Conservation (phyloP, 1,140 invertebrate genomes). For the Pararge aegeria region DNA sequence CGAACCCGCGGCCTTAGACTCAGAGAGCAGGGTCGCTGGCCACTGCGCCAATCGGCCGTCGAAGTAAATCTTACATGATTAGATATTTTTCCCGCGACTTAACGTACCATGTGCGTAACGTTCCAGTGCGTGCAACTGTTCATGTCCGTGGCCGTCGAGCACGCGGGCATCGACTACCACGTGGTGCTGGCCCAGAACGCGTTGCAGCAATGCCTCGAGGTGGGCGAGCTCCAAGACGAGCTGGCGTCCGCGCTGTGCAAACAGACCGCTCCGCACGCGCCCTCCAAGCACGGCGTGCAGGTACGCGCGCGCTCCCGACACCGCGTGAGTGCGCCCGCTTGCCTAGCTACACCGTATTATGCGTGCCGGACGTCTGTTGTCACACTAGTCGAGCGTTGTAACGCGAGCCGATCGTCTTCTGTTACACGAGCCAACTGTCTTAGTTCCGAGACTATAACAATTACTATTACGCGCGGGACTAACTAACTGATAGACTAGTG, state of each 20-base stretch:
- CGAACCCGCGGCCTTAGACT: too few species aligned
- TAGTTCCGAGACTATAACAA: too few species aligned
- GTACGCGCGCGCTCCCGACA: conserved; percentile 72
- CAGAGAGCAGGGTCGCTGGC: too few species aligned
- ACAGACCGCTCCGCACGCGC: conserved; percentile 93
- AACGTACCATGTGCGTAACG: too few species aligned
- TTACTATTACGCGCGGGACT: too few species aligned
- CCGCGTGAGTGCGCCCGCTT: conserved; percentile 52
- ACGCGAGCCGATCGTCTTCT: neutral
- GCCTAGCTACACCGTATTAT: neutral
- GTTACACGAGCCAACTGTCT: neutral
- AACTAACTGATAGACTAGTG: too few species aligned
- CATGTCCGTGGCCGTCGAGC: conserved; percentile 95
- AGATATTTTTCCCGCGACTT: too few species aligned
- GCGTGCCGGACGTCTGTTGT: neutral
- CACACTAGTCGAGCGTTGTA: neutral
- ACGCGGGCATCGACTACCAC: conserved; percentile 97
- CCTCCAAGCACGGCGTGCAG: conserved; percentile 94
- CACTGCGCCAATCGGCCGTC: too few species aligned
- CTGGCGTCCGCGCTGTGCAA: conserved; percentile 94
- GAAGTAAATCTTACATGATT: too few species aligned
- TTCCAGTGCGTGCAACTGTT: conserved; percentile 94
- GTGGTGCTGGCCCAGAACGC: conserved; percentile 97
- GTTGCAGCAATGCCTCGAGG: conserved; percentile 93
- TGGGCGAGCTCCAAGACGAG: conserved; percentile 94